phyloP scores from a whole-genome alignment of 1,140 invertebrate species.

The Caligus rogercresseyi region DNA sequence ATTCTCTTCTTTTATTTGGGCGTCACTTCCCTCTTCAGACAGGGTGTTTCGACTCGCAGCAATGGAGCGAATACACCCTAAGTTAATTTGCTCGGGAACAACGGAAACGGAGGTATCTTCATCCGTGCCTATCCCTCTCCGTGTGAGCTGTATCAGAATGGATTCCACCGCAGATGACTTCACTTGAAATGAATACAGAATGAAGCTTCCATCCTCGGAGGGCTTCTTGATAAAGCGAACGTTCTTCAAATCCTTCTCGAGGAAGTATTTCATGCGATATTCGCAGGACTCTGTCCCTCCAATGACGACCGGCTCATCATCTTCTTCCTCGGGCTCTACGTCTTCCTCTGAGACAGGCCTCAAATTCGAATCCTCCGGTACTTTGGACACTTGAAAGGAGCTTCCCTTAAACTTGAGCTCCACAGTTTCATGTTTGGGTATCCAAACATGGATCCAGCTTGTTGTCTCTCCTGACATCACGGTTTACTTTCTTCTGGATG shows the following conservation, averaged over 20 bases:
- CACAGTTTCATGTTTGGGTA: not conserved
- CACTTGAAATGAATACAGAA: not conserved
- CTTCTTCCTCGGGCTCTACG: not conserved
- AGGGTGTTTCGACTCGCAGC: not conserved
- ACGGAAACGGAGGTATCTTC: not conserved
- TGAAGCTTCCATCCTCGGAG: not conserved
- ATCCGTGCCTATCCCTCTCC: not conserved
- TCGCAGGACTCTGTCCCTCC: not conserved
- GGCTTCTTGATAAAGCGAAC: not conserved
- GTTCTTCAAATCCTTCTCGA: not conserved
- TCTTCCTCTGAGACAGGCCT: not conserved
- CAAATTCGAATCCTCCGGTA: not conserved
- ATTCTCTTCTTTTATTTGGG: not conserved
- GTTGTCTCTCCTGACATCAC: not conserved
- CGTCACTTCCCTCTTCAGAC: not conserved
- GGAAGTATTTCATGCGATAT: not conserved
- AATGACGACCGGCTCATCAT: not conserved
- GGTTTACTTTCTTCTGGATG: too few relatives aligned
- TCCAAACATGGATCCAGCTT: not conserved
- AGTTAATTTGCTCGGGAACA: not conserved
- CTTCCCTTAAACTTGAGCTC: not conserved
- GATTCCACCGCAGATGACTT: not conserved
- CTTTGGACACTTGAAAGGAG: not conserved
- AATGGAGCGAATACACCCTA: not conserved
- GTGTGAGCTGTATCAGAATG: not conserved